These are phyloP conservation scores for Drymodes brunneopygia DNA, from an alignment of 2,113 vertebrate species.

Conservation along the genomic window DNA sequence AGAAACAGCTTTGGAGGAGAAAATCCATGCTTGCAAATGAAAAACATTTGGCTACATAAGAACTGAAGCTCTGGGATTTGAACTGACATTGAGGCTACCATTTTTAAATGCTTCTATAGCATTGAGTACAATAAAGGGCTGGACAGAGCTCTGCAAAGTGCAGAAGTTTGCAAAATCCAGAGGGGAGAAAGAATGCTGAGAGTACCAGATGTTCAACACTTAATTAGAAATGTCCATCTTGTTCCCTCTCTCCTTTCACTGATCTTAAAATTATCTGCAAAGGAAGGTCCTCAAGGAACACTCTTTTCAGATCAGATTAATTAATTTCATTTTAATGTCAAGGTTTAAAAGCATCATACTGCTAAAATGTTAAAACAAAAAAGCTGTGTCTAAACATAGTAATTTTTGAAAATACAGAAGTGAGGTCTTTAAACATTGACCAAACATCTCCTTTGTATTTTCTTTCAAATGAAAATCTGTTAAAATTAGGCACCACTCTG, in stretches of 20 bases:
- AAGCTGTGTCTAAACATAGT: background rate
- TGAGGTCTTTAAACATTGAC: background rate
- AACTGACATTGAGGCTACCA: background rate
- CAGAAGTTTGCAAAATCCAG: slow-evolving; percentile 26
- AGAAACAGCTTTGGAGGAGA: background rate
- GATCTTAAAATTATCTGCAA: slow-evolving; percentile 30
- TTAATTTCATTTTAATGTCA: slow-evolving; percentile 44
- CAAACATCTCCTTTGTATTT: background rate
- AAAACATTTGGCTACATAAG: background rate
- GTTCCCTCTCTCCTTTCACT: background rate
- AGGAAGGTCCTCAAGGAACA: slow-evolving; percentile 19
- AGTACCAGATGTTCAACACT: slow-evolving; percentile 41
- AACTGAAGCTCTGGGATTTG: background rate
- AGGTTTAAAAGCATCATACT: slow-evolving; percentile 9
- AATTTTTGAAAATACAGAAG: background rate
- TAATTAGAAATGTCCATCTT: slow-evolving; percentile 59
- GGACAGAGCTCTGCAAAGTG: background rate
- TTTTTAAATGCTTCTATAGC: background rate
- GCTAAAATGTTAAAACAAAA: background rate
- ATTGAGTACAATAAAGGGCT: background rate
- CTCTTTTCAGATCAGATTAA: slow-evolving; percentile 33
- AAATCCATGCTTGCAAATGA: background rate
- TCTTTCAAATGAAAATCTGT: background rate
- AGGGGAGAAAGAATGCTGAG: slow-evolving; percentile 25
- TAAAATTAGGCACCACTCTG: background rate